A percentile compares a stretch with the other conserved stretches of the same genome.
phyloP scores from a whole-genome alignment of 2,888 invertebrate genomes.

The Hyalella azteca region DNA sequence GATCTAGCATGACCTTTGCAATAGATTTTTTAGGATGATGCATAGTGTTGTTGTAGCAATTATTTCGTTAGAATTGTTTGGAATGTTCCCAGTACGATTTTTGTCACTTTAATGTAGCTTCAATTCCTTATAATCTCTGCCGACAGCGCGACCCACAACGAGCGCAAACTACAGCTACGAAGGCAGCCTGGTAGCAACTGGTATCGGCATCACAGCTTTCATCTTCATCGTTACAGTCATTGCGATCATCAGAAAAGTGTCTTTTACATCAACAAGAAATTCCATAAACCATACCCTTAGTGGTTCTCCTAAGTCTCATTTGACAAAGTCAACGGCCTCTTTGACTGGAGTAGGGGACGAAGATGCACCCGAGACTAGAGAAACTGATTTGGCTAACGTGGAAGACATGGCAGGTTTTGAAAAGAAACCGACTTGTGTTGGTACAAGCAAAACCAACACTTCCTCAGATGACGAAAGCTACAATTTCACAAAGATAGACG shows the following conservation, averaged over 20 bases:
- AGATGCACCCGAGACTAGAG: not conserved
- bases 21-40: too few relatives aligned
- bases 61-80: too few relatives aligned
- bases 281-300: not conserved
- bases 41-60: too few relatives aligned
- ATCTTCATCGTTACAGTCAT: not conserved
- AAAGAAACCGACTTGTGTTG: slow-evolving; percentile 10
- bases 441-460: not conserved
- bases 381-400: not conserved
- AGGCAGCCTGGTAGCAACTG: not conserved
- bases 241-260: not conserved
- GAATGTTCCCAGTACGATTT: too few relatives aligned
- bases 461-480: not conserved
- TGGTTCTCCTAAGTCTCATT: not conserved
- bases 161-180: not conserved
- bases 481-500: not conserved
- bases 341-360: not conserved
- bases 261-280: not conserved
- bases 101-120: too few relatives aligned
- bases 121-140: too few relatives aligned
- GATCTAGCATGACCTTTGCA: too few relatives aligned
- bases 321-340: not conserved
- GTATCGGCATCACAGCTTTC: not conserved
- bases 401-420: slow-evolving; percentile 12
- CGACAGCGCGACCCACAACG: slow-evolving; percentile 2